phyloP scores from a whole-genome alignment of 1,140 invertebrate species.

The Platyscapa corneri region DNA sequence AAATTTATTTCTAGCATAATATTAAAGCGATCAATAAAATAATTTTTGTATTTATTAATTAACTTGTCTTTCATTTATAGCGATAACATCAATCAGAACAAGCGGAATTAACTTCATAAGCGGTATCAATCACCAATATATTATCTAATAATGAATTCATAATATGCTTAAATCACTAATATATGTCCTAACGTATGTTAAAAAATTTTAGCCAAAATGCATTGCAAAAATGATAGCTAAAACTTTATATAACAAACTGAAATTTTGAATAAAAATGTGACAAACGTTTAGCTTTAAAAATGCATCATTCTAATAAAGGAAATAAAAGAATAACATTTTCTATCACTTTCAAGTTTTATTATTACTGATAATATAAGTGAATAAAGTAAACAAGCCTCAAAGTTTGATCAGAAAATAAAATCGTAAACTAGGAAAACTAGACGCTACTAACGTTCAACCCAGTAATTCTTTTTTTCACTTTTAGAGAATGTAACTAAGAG shows the following conservation, averaged over 20 bases:
- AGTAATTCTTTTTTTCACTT: not conserved
- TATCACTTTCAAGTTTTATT: no score
- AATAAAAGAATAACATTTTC: no score
- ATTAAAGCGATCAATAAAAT: no score
- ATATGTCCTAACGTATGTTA: no score
- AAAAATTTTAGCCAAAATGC: no score
- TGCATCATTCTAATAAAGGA: no score
- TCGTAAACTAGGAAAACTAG: not conserved
- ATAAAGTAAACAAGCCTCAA: not conserved
- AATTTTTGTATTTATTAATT: no score
- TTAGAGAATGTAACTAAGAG: not conserved
- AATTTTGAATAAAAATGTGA: no score
- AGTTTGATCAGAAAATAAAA: not conserved
- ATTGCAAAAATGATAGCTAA: no score
- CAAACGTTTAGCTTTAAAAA: no score
- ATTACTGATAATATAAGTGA: not conserved
- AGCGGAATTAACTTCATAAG: not conserved
- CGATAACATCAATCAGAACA: not conserved
- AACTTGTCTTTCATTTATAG: not conserved
- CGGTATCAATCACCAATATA: not conserved
- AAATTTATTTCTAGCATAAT: no score
- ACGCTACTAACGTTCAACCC: not conserved
- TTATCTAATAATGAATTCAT: not conserved
- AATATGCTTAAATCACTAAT: not conserved
- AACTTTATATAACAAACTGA: no score